A percentile compares a stretch with the other conserved stretches of the same genome.
Evolutionary conservation across 1,140 invertebrate genomes (phyloP).

Genomic region (Paracyclopina nana): DNA sequence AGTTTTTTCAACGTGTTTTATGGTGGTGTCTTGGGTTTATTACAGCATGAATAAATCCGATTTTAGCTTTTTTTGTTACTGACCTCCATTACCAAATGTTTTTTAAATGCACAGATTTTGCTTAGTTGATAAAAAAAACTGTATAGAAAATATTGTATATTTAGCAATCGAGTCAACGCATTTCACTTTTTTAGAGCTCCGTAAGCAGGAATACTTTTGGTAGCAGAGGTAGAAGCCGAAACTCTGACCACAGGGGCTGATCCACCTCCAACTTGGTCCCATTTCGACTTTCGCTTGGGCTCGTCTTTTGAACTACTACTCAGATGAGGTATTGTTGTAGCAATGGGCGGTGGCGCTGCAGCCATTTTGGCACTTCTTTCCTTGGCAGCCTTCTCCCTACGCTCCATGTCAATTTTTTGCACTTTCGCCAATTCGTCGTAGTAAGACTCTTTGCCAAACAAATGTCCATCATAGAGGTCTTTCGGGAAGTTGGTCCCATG

Average conservation of each 20-base stretch:
- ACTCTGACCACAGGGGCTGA: not conserved
- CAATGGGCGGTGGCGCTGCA: not conserved
- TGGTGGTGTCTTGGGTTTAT: too few relatives aligned
- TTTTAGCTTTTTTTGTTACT: too few relatives aligned
- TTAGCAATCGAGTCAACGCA: too few relatives aligned
- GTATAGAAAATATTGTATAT: too few relatives aligned
- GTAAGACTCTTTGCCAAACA: constrained; percentile 75
- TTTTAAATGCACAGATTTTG: too few relatives aligned
- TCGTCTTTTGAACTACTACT: not conserved
- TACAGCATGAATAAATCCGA: too few relatives aligned
- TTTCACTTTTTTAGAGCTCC: constrained; percentile 6
- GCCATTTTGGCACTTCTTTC: too few relatives aligned
- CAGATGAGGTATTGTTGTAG: not conserved
- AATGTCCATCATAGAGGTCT: constrained; percentile 71
- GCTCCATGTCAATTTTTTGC: constrained; percentile 81
- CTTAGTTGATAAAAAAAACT: too few relatives aligned
- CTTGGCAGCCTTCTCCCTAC: constrained; percentile 48
- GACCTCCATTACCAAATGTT: too few relatives aligned
- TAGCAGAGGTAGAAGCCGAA: not conserved
- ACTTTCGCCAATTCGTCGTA: constrained; percentile 74
- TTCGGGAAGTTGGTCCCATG: constrained; percentile 26
- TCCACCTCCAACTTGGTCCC: too few relatives aligned
- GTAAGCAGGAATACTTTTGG: constrained; percentile 9
- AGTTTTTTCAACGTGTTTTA: too few relatives aligned
- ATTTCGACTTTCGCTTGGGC: constrained; percentile 3